Conservation (phyloP, 1,140 invertebrate species). For the Homarus americanus region DNA sequence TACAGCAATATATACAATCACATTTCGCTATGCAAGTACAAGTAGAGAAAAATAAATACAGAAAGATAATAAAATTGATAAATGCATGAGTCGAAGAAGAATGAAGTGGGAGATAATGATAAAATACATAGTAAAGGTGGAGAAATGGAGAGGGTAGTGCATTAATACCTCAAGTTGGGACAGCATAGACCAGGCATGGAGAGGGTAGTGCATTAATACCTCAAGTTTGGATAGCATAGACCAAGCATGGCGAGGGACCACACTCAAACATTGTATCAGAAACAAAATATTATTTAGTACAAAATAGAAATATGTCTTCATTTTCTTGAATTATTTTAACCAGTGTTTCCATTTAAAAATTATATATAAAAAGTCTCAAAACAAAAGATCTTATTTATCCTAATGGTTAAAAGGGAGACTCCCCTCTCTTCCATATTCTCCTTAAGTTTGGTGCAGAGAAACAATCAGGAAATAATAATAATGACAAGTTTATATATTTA, state of each 20-base stretch:
- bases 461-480: no score
- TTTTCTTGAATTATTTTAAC: background rate
- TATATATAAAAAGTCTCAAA: background rate
- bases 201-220: no score
- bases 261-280: background rate
- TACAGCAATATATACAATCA: slow-evolving; percentile 64
- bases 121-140: slow-evolving; percentile 13
- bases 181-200: no score
- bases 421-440: no score
- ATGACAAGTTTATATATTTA: no score
- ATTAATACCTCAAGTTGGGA: slow-evolving; percentile 23
- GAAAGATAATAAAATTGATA: slow-evolving; percentile 41
- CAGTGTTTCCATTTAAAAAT: background rate
- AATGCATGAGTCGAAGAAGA: slow-evolving; percentile 48
- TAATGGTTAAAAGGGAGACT: no score
- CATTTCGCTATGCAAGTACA: slow-evolving; percentile 45
- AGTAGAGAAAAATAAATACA: slow-evolving; percentile 61
- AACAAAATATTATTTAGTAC: background rate
- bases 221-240: slow-evolving; percentile 1
- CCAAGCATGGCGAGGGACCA: slow-evolving; percentile 1
- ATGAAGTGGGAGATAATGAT: slow-evolving; percentile 28
- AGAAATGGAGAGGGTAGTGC: slow-evolving; percentile 25
- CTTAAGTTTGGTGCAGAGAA: no score
- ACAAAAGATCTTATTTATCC: no score
- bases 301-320: background rate